Evolutionary conservation across 2,797 vertebrate species (phyloP), one percentile per base, ranked within the genome.

Genomic region (Sebastes vulpes): DNA sequence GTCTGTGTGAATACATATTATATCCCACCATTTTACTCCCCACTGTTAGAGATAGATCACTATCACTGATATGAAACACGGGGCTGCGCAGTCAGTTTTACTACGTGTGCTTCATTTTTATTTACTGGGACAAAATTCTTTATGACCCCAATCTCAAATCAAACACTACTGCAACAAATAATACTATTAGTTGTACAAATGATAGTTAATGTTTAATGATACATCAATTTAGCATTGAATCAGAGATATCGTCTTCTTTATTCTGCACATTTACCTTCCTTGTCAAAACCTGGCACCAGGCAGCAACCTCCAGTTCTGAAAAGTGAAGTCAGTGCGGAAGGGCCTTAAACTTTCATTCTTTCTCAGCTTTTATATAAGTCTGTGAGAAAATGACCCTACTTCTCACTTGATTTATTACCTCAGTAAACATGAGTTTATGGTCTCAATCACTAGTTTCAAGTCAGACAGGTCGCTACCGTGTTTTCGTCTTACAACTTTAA

Each of bases 1-100:
- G 54, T 81, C 65, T 68, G 46, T 65, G 65, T 77, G 78, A 81
- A 89, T 75, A 75, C 64, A 71, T 70, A 65, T 80, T 63, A 70
- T 72, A 57, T 54, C 75, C 23, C 54, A 70, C 42, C 50, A 75
- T 79, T 89, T 79, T 65, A 46, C 58, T 68, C 16, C 56, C 68
- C 21, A 46, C 68, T 76, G 52, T 69, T 54, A 18, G 18, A 61
- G 31, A 29, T 25, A 28, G 52, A 61, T 65, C 25, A 32, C 23
- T 53, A 32, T 61, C 69, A 14, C 65, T 42, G 23, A 82, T 59
- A 32, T 54, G 42, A 69, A 83, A 48, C 20, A 35, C 35, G 48
- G 23, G 23, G 18, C 32, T 29, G 25, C 4, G 2, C 28, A 26
- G 9, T 12, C n/a, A 20, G 28, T 56, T 82, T 73, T 28, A 56